These are phyloP conservation scores for Nemurella pictetii DNA, from an alignment of 2,888 invertebrate species.

Conservation along the genomic window DNA sequence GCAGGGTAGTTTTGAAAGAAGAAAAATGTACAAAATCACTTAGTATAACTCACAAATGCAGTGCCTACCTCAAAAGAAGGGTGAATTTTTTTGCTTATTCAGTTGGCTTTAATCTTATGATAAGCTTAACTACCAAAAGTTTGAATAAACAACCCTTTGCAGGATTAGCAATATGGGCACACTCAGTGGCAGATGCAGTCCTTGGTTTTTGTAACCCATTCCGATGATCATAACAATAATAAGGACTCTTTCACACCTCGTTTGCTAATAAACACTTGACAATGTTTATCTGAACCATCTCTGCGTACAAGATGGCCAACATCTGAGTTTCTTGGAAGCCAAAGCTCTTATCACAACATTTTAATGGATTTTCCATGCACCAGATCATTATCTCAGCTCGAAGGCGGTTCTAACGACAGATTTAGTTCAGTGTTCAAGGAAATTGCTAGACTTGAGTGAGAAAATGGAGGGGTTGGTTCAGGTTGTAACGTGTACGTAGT, in stretches of 20 bases:
- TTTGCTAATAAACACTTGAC: neutral
- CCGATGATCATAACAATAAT: neutral
- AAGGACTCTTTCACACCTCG: neutral
- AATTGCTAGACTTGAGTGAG: neutral
- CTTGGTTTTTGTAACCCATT: neutral
- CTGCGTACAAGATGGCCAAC: neutral
- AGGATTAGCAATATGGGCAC: conserved; percentile 9
- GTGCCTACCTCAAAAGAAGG: neutral
- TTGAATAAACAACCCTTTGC: conserved; percentile 10
- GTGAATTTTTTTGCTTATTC: neutral
- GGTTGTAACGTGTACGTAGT: neutral
- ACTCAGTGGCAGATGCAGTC: conserved; percentile 1
- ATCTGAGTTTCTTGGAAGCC: neutral
- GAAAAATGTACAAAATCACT: no score
- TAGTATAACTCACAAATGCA: no score
- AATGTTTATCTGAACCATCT: neutral
- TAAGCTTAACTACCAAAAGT: neutral
- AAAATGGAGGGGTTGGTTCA: neutral
- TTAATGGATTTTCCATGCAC: conserved; percentile 9
- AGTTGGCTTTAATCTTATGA: conserved; percentile 3
- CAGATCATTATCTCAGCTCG: neutral
- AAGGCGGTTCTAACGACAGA: neutral
- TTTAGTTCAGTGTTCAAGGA: neutral
- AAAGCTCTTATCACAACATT: neutral
- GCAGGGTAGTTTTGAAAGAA: no score